Conservation (phyloP, 2,113 vertebrate species). For the Poecilia latipinna region DNA sequence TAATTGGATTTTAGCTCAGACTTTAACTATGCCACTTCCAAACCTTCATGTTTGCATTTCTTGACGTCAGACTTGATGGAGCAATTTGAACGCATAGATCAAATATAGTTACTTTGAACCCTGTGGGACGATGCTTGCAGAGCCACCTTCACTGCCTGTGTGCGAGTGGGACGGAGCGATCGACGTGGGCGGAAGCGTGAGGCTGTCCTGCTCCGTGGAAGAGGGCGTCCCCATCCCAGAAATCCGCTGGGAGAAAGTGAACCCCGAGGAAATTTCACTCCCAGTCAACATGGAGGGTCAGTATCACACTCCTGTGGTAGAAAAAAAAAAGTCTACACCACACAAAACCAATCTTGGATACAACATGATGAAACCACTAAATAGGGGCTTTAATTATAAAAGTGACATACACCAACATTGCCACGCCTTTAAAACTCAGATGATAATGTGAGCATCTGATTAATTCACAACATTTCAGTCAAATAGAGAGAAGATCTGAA, state of each 20-base stretch:
- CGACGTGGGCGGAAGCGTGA: slow-evolving; percentile 74
- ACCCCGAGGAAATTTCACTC: slow-evolving; percentile 70
- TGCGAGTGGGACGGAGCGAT: slow-evolving; percentile 79
- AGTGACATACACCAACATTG: no score
- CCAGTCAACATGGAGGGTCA: slow-evolving; percentile 78
- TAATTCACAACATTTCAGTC: no score
- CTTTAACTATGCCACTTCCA: not conserved
- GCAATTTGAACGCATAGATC: no score
- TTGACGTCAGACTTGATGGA: not conserved
- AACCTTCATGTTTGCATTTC: not conserved
- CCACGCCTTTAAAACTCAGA: no score
- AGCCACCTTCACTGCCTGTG: slow-evolving; percentile 77
- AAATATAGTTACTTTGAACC: not conserved
- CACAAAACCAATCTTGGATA: no score
- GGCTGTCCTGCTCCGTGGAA: slow-evolving; percentile 75
- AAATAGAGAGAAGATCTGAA: no score
- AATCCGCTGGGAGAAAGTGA: slow-evolving; percentile 81
- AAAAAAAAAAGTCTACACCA: no score
- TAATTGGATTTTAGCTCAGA: not conserved
- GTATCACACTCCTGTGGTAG: not conserved
- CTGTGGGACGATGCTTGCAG: slow-evolving; percentile 45
- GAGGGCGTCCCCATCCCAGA: slow-evolving; percentile 79
- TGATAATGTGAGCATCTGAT: no score
- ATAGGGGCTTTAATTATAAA: no score
- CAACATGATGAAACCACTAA: no score